Conservation (phyloP, 2,797 vertebrate species). For the Molossus alvarezi region DNA sequence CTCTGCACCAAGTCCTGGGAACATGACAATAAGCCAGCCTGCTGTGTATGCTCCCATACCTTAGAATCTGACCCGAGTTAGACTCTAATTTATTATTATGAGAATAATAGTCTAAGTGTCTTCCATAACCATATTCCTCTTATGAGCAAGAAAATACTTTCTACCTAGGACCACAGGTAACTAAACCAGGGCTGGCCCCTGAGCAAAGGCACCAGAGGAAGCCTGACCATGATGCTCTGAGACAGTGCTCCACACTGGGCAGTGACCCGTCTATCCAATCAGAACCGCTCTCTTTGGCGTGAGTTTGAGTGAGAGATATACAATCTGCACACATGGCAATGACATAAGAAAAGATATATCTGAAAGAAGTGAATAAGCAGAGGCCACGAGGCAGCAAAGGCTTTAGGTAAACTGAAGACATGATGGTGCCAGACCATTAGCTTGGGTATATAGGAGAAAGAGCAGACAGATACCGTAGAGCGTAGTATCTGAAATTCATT, state of each 20-base stretch:
- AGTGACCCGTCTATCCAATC: background rate
- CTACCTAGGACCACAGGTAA: background rate
- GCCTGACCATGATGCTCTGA: background rate
- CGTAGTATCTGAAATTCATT: background rate
- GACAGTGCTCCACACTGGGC: background rate
- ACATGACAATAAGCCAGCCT: background rate
- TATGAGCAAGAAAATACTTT: background rate
- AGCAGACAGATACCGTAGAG: background rate
- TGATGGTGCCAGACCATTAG: background rate
- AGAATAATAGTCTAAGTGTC: background rate
- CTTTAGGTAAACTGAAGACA: background rate
- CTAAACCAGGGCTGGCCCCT: background rate
- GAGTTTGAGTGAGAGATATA: background rate
- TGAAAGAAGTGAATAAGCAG: background rate
- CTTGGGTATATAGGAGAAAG: background rate
- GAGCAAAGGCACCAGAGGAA: background rate
- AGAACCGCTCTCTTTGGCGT: background rate
- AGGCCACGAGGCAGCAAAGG: background rate
- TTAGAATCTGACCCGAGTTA: slow-evolving; percentile 10
- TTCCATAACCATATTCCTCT: slow-evolving; percentile 1
- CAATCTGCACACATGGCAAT: background rate
- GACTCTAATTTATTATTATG: background rate
- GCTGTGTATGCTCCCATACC: background rate
- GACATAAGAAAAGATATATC: background rate
- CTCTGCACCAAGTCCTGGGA: slow-evolving; percentile 15